Evolutionary conservation across 2,113 vertebrate genomes (phyloP).

Genomic region (Elephantulus edwardii): DNA sequence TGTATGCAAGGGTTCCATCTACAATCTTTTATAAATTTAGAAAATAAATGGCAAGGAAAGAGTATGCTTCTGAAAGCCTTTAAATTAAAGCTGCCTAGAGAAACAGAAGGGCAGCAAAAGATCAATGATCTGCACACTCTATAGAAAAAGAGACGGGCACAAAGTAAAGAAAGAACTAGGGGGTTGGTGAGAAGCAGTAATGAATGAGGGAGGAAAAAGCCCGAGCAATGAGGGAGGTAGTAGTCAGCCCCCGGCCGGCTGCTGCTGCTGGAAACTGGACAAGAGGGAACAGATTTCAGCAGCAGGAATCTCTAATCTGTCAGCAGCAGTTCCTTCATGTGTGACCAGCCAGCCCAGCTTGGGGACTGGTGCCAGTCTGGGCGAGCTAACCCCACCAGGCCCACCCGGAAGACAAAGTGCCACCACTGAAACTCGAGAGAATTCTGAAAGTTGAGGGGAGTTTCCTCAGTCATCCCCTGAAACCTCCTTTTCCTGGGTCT

Average conservation of each 20-base stretch:
- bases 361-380: slow-evolving; percentile 60
- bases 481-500: slow-evolving; percentile 1
- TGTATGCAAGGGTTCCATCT: background rate
- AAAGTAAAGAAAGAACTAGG: background rate
- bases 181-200: background rate
- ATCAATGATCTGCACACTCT: slow-evolving; percentile 30
- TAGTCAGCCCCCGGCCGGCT: slow-evolving; percentile 54
- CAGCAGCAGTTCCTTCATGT: slow-evolving; percentile 58
- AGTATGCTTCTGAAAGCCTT: background rate
- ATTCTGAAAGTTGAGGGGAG: slow-evolving; percentile 60
- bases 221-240: background rate
- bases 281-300: slow-evolving; percentile 81
- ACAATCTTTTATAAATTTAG: background rate
- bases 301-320: slow-evolving; percentile 77
- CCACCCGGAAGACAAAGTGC: slow-evolving; percentile 39
- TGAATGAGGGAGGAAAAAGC: slow-evolving; percentile 34
- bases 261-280: slow-evolving; percentile 74
- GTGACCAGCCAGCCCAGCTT: slow-evolving; percentile 70
- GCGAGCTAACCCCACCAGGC: background rate
- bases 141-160: background rate
- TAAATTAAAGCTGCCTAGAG: background rate
- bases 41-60: background rate
- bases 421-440: slow-evolving; percentile 60
- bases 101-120: slow-evolving; percentile 27
- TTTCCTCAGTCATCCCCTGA: background rate